A percentile compares a stretch with the other conserved stretches of the same genome.
These are phyloP conservation scores for Trematomus loennbergii DNA, from an alignment of 2,113 vertebrate genomes.

Conservation along the genomic window DNA sequence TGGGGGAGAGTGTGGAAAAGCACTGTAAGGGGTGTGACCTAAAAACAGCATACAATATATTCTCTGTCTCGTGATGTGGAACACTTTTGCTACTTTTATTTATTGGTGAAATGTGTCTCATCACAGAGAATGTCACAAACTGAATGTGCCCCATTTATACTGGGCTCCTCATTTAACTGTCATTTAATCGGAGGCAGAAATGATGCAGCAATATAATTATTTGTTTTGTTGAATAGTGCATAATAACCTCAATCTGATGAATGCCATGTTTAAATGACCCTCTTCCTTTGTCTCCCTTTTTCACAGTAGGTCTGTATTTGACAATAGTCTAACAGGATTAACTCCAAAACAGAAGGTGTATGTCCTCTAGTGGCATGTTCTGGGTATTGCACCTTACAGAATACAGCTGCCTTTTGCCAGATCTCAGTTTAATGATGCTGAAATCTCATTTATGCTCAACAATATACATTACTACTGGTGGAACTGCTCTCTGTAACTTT, in stretches of 20 bases:
- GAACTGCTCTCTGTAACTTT: background rate
- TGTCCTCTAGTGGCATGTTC: slow-evolving; percentile 44
- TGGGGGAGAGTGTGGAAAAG: slow-evolving; percentile 27
- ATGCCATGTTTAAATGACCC: slow-evolving; percentile 19
- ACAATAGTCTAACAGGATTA: background rate
- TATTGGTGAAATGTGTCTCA: slow-evolving; percentile 2
- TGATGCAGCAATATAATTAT: slow-evolving; percentile 19
- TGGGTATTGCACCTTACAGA: slow-evolving; percentile 22
- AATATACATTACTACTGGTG: background rate
- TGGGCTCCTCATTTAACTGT: background rate
- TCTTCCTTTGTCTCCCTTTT: slow-evolving; percentile 25
- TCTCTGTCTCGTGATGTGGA: slow-evolving; percentile 32
- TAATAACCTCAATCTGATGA: slow-evolving; percentile 33
- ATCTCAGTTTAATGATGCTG: background rate
- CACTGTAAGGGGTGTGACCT: slow-evolving; percentile 41
- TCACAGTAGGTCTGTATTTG: background rate
- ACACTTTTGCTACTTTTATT: background rate
- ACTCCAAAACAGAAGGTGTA: slow-evolving; percentile 8
- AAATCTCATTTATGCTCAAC: background rate
- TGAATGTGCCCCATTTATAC: background rate
- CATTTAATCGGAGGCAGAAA: slow-evolving; percentile 10
- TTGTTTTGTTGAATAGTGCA: slow-evolving; percentile 15
- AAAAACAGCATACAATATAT: slow-evolving; percentile 36
- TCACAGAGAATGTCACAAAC: background rate
- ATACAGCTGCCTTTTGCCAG: background rate